These are phyloP conservation scores for Phymorhynchus buccinoides DNA, from an alignment of 1,140 invertebrate genomes.

Conservation along the genomic window DNA sequence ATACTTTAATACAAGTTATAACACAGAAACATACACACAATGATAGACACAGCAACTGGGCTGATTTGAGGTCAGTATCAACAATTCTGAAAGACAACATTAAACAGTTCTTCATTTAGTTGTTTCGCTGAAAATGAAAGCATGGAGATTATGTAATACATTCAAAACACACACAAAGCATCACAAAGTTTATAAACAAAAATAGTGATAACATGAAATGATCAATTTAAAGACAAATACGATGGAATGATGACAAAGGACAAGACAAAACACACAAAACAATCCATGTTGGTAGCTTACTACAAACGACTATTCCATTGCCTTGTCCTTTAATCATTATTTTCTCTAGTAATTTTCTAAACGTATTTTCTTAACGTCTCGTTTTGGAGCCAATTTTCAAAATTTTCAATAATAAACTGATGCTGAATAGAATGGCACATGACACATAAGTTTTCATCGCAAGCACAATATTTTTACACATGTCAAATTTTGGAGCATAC, in stretches of 20 bases:
- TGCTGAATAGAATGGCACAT: not conserved
- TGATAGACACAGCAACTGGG: not conserved
- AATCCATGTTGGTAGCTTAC: slow-evolving; percentile 8
- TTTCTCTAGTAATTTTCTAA: not conserved
- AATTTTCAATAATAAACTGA: not conserved
- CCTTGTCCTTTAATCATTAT: not conserved
- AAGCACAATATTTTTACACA: not conserved
- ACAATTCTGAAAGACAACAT: not conserved
- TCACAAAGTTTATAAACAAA: not conserved
- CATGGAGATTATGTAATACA: not conserved
- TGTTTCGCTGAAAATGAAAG: slow-evolving; percentile 20
- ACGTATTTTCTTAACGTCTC: not conserved
- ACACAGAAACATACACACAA: not conserved
- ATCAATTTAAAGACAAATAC: not conserved
- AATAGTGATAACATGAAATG: not conserved
- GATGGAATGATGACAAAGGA: not conserved
- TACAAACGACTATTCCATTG: too few relatives aligned
- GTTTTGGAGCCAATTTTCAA: not conserved
- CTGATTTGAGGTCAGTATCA: not conserved
- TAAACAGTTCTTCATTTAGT: not conserved
- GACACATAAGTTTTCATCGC: not conserved
- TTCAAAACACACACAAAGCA: not conserved
- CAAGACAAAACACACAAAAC: slow-evolving; percentile 3
- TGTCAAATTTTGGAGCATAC: too few relatives aligned
- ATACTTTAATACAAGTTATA: not conserved